A percentile compares a stretch with the other conserved stretches of the same genome.
Conservation (phyloP, 2,888 invertebrate species). For the Tiliacea aurago region DNA sequence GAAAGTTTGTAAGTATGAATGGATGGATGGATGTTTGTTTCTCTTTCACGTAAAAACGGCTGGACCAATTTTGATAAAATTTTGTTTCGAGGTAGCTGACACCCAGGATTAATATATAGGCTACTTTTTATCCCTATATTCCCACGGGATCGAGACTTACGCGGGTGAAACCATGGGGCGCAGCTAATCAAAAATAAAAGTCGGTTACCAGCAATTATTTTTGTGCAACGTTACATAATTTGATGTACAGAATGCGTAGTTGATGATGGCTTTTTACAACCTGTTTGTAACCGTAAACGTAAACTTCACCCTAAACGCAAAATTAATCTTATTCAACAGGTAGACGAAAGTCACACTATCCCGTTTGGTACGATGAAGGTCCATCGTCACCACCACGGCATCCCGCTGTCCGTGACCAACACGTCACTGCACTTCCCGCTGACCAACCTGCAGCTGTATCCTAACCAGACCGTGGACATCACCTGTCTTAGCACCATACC, state of each 20-base stretch:
- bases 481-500: conserved; percentile 95
- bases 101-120: too few relatives aligned
- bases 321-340: conserved; percentile 69
- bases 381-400: conserved; percentile 84
- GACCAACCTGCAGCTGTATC: conserved; percentile 92
- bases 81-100: too few relatives aligned
- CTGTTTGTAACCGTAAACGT: neutral
- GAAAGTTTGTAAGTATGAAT: too few relatives aligned
- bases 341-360: conserved; percentile 84
- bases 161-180: too few relatives aligned
- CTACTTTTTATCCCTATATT: too few relatives aligned
- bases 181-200: neutral
- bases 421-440: conserved; percentile 92
- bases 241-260: neutral
- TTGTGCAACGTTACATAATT: neutral
- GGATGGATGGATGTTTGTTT: too few relatives aligned
- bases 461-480: conserved; percentile 93
- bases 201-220: neutral
- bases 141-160: too few relatives aligned
- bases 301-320: neutral
- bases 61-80: too few relatives aligned
- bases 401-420: conserved; percentile 82
- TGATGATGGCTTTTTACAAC: neutral
- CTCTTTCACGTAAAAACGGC: too few relatives aligned
- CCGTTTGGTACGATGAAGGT: conserved; percentile 84